These are phyloP conservation scores for Plectus sambesii DNA, from an alignment of 1,140 invertebrate species.

Conservation along the genomic window DNA sequence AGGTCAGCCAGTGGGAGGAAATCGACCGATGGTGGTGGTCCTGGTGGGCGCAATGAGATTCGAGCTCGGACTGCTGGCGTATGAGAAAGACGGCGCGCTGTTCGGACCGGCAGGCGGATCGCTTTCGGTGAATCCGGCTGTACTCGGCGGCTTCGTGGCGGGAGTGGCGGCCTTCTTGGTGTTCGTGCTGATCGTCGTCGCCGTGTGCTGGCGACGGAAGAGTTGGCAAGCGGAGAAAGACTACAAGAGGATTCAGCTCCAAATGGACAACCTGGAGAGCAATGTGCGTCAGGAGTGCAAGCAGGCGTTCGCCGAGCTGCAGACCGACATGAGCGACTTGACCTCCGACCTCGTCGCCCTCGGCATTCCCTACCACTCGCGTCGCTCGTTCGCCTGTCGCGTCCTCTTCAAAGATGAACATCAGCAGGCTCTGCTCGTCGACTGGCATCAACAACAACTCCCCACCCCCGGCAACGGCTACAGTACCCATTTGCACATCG, in stretches of 20 bases:
- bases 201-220: slow-evolving; percentile 24
- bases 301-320: slow-evolving; percentile 93
- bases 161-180: slow-evolving; percentile 12
- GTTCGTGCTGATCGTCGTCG: slow-evolving; percentile 21
- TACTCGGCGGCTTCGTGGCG: not conserved
- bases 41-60: slow-evolving; percentile 75
- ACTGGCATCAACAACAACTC: slow-evolving; percentile 53
- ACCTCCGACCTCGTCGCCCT: slow-evolving; percentile 86
- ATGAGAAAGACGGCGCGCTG: slow-evolving; percentile 53
- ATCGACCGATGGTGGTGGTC: slow-evolving; percentile 71
- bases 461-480: no score
- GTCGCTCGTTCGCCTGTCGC: slow-evolving; percentile 93
- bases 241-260: slow-evolving; percentile 73
- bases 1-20: slow-evolving; percentile 62
- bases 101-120: slow-evolving; percentile 64
- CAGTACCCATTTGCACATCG: slow-evolving; percentile 64
- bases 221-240: slow-evolving; percentile 30
- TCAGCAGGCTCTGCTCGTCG: slow-evolving; percentile 74
- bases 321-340: slow-evolving; percentile 94
- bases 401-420: slow-evolving; percentile 84
- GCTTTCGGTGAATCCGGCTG: slow-evolving; percentile 52
- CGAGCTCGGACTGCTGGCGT: slow-evolving; percentile 69
- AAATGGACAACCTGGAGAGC: slow-evolving; percentile 97
- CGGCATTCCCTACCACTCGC: slow-evolving; percentile 86
- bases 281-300: slow-evolving; percentile 95